A percentile compares a stretch with the other conserved stretches of the same genome.
Evolutionary conservation across 2,888 invertebrate species (phyloP).

Genomic region (Aporophyla lueneburgensis): DNA sequence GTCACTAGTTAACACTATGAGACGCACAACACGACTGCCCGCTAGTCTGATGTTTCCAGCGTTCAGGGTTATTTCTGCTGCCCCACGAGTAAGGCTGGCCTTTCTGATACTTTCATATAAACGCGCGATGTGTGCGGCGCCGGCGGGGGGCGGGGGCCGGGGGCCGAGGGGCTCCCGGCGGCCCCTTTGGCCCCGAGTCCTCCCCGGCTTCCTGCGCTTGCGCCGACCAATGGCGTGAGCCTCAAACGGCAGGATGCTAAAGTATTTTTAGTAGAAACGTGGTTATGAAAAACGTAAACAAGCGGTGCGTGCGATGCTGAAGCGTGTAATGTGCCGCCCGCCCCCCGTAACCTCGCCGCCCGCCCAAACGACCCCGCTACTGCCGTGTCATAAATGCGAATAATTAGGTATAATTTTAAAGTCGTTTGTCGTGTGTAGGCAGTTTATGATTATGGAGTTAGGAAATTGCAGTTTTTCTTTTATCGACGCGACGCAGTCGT

Average conservation of each 20-base stretch:
- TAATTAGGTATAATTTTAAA: conserved; percentile 77
- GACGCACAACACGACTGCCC: conserved; percentile 91
- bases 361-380: conserved; percentile 69
- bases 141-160: conserved; percentile 69
- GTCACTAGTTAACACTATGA: conserved; percentile 90
- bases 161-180: conserved; percentile 72
- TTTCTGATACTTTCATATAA: conserved; percentile 87
- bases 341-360: conserved; percentile 73
- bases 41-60: conserved; percentile 85
- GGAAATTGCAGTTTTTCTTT: conserved; percentile 68
- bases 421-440: conserved; percentile 75
- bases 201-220: conserved; percentile 85
- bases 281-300: conserved; percentile 90
- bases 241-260: conserved; percentile 90
- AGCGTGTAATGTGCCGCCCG: conserved; percentile 76
- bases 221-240: conserved; percentile 86
- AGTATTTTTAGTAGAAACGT: conserved; percentile 90
- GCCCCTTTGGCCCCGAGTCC: conserved; percentile 79
- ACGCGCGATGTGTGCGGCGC: conserved; percentile 69
- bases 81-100: conserved; percentile 82
- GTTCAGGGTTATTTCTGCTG: conserved; percentile 90
- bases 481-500: conserved; percentile 64
- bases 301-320: conserved; percentile 79
- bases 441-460: conserved; percentile 73
- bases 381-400: conserved; percentile 76